Evolutionary conservation across 2,113 vertebrate genomes (phyloP), one percentile per base, ranked within the genome.

Genomic region (Anseranas semipalmata): DNA sequence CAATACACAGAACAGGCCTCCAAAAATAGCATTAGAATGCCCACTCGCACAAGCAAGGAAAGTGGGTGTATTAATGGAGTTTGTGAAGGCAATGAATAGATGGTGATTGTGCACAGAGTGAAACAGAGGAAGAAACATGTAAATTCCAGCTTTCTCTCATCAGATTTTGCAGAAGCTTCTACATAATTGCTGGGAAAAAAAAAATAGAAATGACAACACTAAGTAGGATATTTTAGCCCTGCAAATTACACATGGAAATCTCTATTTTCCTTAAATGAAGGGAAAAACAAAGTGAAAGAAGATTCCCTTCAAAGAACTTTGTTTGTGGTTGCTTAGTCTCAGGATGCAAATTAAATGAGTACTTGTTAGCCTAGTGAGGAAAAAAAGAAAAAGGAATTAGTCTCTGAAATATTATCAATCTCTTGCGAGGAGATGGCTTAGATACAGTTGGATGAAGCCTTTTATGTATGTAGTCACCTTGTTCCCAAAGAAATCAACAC

Each of bases 211-310:
- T 58, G 33, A 59, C 63, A 88, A 72, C 81, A 79, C 28, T 71
- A 96, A 94, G 55, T 46, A 87, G 73, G 73, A 56, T 73, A 94
- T 89, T 96, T 92, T 87, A 91, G 39, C n/a, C n/a, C 33, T 52
- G 41, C 41, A 77, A 41, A 92, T 79, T 65, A 76, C 37, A 95
- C 19, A 70, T 27, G 37, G 71, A 91, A 94, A 93, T 83, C 18
- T 85, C 74, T 75, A 39, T 92, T 88, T 94, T 90, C 82, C 83
- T 85, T 59, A 90, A 92, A 85, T 70, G 50, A 67, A 89, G 45
- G 56, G 62, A 76, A 93, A 93, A 94, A 66, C 76, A 93, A 46
- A 89, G 72, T 52, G 67, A 94, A 92, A 88, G 46, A 87, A 89
- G 72, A 93, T 80, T 94, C 46, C 60, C 77, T 85, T 76, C 63